phyloP scores from a whole-genome alignment of 2,888 invertebrate genomes.

The Sesia bembeciformis region DNA sequence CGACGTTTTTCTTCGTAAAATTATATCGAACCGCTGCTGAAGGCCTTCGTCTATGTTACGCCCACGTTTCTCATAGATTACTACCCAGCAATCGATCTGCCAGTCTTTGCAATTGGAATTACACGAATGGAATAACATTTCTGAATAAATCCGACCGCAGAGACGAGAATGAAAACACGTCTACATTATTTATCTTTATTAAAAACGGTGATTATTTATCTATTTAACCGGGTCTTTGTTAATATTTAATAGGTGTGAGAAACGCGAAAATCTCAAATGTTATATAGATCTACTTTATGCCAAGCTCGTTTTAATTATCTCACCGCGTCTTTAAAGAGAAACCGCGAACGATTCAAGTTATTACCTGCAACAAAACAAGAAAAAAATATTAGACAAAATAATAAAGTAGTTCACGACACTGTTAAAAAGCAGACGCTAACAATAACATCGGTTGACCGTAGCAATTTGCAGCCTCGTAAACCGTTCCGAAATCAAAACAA shows the following conservation, averaged over 20 bases:
- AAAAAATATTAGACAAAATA: conserved; percentile 1
- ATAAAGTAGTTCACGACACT: not conserved
- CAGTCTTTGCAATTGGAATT: too few relatives aligned
- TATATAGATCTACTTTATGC: too few relatives aligned
- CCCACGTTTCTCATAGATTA: not conserved
- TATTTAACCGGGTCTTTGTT: too few relatives aligned
- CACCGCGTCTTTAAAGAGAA: not conserved
- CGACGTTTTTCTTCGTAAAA: conserved; percentile 5
- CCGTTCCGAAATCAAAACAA: conserved; percentile 5
- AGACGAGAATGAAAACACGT: too few relatives aligned
- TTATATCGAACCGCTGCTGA: conserved; percentile 1
- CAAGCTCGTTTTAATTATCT: too few relatives aligned
- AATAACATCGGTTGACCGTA: not conserved
- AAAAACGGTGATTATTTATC: too few relatives aligned
- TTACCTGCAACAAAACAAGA: conserved; percentile 21
- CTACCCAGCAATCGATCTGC: too few relatives aligned
- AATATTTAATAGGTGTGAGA: too few relatives aligned
- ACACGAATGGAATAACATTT: not conserved
- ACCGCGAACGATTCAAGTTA: not conserved
- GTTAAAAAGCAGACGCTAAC: not conserved
- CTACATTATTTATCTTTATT: too few relatives aligned
- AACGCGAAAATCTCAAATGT: too few relatives aligned
- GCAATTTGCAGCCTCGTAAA: conserved; percentile 5
- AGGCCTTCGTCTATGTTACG: not conserved
- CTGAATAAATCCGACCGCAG: not conserved